These are phyloP conservation scores for Barnardius zonarius DNA, from an alignment of 2,113 vertebrate species.

Conservation along the genomic window DNA sequence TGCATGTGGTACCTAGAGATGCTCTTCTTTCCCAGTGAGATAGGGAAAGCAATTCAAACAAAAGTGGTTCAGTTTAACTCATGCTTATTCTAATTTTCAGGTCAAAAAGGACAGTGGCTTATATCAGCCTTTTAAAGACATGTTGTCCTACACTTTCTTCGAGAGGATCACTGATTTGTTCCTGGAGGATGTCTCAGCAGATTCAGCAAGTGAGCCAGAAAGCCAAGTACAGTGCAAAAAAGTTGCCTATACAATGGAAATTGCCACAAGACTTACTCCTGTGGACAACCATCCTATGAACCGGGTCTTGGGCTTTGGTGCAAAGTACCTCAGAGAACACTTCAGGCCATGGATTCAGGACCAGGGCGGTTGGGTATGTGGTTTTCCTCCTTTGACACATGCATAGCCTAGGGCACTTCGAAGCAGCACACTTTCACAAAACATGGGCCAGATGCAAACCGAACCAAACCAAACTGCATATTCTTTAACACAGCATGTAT, in stretches of 20 bases:
- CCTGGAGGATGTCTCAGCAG: constrained; percentile 20
- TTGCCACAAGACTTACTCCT: constrained; percentile 72
- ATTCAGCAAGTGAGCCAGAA: neutral
- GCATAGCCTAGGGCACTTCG: neutral
- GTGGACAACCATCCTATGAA: constrained; percentile 77
- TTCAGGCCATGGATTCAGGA: constrained; percentile 77
- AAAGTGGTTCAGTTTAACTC: neutral
- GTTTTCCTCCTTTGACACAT: neutral
- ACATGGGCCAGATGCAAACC: neutral
- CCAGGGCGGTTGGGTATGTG: constrained; percentile 82
- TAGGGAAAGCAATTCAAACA: neutral
- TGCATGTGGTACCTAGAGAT: neutral
- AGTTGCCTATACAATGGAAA: constrained; percentile 80
- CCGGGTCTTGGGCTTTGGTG: constrained; percentile 77
- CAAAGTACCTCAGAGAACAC: constrained; percentile 79
- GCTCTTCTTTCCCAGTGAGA: neutral
- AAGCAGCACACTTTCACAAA: neutral
- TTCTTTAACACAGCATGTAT: neutral
- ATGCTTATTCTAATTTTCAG: constrained; percentile 41
- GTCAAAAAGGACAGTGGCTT: constrained; percentile 58
- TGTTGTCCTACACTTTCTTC: constrained; percentile 73
- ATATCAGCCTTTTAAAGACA: neutral
- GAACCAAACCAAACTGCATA: neutral
- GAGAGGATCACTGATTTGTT: constrained; percentile 56
- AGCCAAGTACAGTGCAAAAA: constrained; percentile 38